Evolutionary conservation across 2,113 vertebrate species (phyloP), one percentile per base, ranked within the genome.

Genomic region (Oryzias melastigma): DNA sequence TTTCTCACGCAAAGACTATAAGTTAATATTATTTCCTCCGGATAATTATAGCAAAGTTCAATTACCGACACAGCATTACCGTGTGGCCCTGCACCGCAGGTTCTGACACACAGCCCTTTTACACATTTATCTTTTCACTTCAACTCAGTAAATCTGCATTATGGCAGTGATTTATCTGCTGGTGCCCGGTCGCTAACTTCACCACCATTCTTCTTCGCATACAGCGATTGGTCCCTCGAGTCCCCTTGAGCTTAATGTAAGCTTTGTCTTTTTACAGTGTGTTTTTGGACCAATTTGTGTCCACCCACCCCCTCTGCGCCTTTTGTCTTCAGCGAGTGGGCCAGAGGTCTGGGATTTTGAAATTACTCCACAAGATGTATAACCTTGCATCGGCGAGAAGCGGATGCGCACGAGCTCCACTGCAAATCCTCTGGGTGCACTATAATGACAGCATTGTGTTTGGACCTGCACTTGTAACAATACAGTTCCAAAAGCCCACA

Each of bases 31-130:
- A 95, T 97, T 94, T 97, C 94, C 94, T 91, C 93, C 91, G 94
- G 95, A 96, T 97, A 98, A 98, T 98, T 97, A 96, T 93, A 95
- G 91, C 81, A 88, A 91, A 94, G 95, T 98, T 96, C 94, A 96
- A 94, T 97, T 94, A 95, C 94, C 95, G 95, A 95, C 94, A 95
- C 91, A 86, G 91, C 90, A 88, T 93, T 93, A 93, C 92, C 56
- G 53, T 86, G 91, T 88, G 91, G 93, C 91, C 93, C 68, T 56
- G 89, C 93, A 88, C 92, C 86, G 75, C 73, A 87, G 92, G 90
- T 93, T 94, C 87, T 93, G 93, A 95, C 94, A 93, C 88, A 89
- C 70, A 89, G 81, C 74, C 70, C 20, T 92, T 95, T 93, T 91
- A 88, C 90, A 93, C 94, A 95, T 97, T 96, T 94, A 97, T 98